Evolutionary conservation across 2,113 vertebrate genomes (phyloP).

Genomic region (Psophia crepitans): DNA sequence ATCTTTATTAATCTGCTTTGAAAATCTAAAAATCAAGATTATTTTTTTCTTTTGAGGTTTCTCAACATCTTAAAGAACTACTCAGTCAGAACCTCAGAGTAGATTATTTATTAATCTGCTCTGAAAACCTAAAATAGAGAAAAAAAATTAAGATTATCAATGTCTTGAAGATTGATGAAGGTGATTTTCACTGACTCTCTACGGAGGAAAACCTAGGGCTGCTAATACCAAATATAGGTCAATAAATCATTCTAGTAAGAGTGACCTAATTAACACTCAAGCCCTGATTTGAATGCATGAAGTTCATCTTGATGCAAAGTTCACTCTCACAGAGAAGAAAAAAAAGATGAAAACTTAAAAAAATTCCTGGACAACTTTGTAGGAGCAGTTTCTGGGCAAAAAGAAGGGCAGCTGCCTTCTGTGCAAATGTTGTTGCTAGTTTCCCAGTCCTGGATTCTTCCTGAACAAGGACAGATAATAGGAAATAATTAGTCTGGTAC

Average conservation of each 20-base stretch:
- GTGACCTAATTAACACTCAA: constrained; percentile 45
- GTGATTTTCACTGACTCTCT: constrained; percentile 8
- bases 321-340: not conserved
- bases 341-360: not conserved
- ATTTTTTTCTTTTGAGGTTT: not conserved
- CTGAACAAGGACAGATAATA: not conserved
- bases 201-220: not conserved
- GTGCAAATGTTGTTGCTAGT: not conserved
- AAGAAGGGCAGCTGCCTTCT: not conserved
- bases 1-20: not conserved
- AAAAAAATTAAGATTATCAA: constrained; percentile 22
- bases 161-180: constrained; percentile 21
- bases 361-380: not conserved
- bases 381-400: not conserved
- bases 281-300: not conserved
- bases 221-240: not conserved
- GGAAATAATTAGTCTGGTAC: not conserved
- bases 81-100: not conserved
- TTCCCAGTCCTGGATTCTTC: not conserved
- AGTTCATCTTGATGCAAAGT: not conserved
- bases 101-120: constrained; percentile 20
- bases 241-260: constrained; percentile 50
- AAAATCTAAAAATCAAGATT: not conserved
- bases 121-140: constrained; percentile 4
- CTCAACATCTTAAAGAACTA: not conserved